These are phyloP conservation scores for Ramphastos sulfuratus DNA, from an alignment of 2,113 vertebrate genomes.

Conservation along the genomic window DNA sequence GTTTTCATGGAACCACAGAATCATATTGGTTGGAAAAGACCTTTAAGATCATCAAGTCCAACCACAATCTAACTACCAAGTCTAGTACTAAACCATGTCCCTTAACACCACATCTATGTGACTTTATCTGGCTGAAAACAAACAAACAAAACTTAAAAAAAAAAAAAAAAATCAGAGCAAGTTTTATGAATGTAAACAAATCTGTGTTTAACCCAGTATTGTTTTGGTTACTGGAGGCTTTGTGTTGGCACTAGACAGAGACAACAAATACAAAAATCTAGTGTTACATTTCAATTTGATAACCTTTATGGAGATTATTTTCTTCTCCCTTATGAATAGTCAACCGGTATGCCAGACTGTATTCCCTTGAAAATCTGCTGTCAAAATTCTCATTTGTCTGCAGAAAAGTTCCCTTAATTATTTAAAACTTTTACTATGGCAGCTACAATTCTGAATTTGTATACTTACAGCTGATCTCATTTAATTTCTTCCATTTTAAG, in stretches of 20 bases:
- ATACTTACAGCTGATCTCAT: neutral
- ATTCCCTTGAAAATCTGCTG: neutral
- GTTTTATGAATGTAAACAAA: neutral
- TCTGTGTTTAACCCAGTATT: neutral
- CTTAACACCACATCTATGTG: too few species aligned
- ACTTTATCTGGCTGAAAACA: neutral
- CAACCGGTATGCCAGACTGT: neutral
- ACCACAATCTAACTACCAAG: too few species aligned
- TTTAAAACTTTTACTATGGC: neutral
- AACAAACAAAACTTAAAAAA: too few species aligned
- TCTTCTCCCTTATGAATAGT: neutral
- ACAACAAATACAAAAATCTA: neutral
- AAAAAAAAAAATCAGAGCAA: neutral
- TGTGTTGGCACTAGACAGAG: neutral
- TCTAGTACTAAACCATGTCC: too few species aligned
- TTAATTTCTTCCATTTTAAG: neutral
- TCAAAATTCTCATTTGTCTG: neutral
- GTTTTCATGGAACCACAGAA: neutral
- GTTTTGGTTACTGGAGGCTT: neutral
- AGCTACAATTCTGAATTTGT: neutral
- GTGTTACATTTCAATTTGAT: neutral
- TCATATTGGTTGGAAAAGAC: too few species aligned
- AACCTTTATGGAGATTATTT: neutral
- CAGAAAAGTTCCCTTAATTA: neutral
- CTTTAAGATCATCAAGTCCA: too few species aligned